Evolutionary conservation across 2,888 invertebrate genomes (phyloP).

Genomic region (Agonopterix alstromeriana): DNA sequence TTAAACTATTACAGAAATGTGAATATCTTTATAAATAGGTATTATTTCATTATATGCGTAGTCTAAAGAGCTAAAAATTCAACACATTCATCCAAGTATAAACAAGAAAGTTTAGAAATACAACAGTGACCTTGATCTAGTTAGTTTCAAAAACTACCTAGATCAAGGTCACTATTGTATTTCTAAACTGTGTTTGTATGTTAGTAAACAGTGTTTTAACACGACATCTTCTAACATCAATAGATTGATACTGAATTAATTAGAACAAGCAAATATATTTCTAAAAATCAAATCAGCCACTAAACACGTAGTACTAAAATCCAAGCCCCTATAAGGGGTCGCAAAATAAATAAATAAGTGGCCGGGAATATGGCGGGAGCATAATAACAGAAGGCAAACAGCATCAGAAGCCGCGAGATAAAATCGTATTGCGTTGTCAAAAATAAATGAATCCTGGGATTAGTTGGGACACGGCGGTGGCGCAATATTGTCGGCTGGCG

Average conservation of each 20-base stretch:
- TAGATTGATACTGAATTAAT: too few relatives aligned
- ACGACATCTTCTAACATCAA: too few relatives aligned
- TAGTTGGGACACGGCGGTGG: constrained; percentile 65
- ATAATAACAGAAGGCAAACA: constrained; percentile 76
- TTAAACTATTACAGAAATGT: background rate
- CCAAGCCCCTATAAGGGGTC: constrained; percentile 63
- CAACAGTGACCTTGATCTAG: too few relatives aligned
- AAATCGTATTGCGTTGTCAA: constrained; percentile 78
- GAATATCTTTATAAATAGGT: background rate
- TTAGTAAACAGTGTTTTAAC: too few relatives aligned
- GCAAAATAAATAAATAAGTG: constrained; percentile 72
- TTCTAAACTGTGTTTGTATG: too few relatives aligned
- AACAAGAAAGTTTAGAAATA: too few relatives aligned
- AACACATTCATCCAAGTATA: too few relatives aligned
- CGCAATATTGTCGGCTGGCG: constrained; percentile 67
- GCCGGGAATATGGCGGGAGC: constrained; percentile 62
- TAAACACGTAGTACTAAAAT: constrained; percentile 48
- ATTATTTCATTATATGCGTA: background rate
- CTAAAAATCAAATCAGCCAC: background rate
- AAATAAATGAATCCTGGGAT: constrained; percentile 77
- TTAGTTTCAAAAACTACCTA: too few relatives aligned
- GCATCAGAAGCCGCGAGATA: constrained; percentile 76
- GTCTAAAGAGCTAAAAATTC: too few relatives aligned
- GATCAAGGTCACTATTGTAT: too few relatives aligned
- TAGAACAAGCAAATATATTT: background rate